Evolutionary conservation across 2,888 invertebrate species (phyloP).

Genomic region (Sesia apiformis): DNA sequence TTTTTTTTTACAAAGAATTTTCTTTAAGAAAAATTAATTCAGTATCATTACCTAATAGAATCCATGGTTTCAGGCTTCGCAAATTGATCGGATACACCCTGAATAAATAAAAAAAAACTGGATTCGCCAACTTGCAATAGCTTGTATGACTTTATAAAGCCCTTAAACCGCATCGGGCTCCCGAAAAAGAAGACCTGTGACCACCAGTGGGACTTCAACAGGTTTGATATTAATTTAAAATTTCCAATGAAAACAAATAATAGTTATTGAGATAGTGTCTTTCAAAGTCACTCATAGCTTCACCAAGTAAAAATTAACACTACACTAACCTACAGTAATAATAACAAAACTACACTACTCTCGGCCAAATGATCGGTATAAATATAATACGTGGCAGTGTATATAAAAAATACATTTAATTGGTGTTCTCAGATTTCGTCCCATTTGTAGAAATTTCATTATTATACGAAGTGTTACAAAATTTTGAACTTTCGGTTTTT

Average conservation of each 20-base stretch:
- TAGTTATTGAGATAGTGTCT: not conserved
- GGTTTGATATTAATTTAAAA: not conserved
- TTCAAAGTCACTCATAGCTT: not conserved
- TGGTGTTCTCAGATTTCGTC: conserved; percentile 18
- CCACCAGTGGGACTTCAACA: not conserved
- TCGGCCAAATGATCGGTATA: conserved; percentile 16
- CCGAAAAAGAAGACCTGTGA: no score
- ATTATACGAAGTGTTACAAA: not conserved
- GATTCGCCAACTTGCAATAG: no score
- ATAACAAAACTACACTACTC: conserved; percentile 13
- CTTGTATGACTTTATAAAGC: no score
- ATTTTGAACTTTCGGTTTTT: conserved; percentile 9
- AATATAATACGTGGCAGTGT: conserved; percentile 27
- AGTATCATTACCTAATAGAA: no score
- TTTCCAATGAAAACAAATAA: not conserved
- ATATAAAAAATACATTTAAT: conserved; percentile 11
- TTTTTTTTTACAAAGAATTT: no score
- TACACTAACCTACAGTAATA: conserved; percentile 23
- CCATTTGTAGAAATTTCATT: not conserved
- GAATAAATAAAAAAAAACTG: no score
- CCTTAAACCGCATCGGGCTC: no score
- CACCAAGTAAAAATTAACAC: conserved; percentile 11
- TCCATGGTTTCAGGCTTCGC: no score
- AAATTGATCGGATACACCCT: no score
- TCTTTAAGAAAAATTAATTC: no score